Evolutionary conservation across 2,797 vertebrate species (phyloP), one percentile per base, ranked within the genome.

Genomic region (Rhinichthys osculus): DNA sequence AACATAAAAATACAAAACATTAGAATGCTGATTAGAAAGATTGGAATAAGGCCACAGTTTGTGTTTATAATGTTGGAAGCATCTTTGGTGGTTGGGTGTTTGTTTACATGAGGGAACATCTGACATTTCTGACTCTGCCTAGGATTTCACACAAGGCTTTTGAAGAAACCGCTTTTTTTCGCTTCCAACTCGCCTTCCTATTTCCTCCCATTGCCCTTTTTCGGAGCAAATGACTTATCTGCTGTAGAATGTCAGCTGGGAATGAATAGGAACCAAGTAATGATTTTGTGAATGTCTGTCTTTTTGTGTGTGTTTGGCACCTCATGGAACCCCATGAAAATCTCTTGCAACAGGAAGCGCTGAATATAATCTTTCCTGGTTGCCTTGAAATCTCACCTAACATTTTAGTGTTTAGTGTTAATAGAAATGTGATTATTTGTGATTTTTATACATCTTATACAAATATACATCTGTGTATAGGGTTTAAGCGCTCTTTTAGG

Each of bases 51-150:
- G 7, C 66, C 67, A 71, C 27, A 27, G 6, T 38, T 50, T 64
- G 40, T 1, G 11, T 78, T 77, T 42, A 19, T 23, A 70, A 35
- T 30, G 35, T 84, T 73, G 54, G 23, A 33, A 81, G 42, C 2
- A 0, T 69, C 30, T 72, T 85, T 71, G 27, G 14, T 57, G 82
- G 71, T 79, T 77, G 35, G 54, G 57, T 76, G 38, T 87, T 87
- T 82, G 78, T 86, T 85, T 86, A 62, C 42, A 66, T 21, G 74
- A 82, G 42, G 19, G 67, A 54, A 78, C 57, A 69, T 72, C 30
- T 89, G 81, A 87, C 78, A 81, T 87, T 85, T 71, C 81, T 73
- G 81, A 82, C 77, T 81, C 59, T 83, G 66, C n/a, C 74, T 72
- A 62, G 78, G 76, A 86, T 84, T 82, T 83, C 69, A 84, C 64